Evolutionary conservation across 1,140 invertebrate species (phyloP).

Genomic region (Panagrolaimus sp.): DNA sequence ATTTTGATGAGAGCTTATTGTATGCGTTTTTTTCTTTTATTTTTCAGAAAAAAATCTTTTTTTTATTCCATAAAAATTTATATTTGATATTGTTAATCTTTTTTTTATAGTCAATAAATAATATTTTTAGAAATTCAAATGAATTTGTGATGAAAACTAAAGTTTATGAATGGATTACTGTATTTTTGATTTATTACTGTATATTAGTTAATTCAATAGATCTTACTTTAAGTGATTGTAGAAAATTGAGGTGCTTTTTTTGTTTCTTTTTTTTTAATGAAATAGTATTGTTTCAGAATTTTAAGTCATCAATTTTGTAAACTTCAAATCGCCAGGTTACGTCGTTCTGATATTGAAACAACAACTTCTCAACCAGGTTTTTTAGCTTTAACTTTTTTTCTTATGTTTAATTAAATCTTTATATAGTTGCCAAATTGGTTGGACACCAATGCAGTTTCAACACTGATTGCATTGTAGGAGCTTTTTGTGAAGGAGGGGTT

Average conservation of each 20-base stretch:
- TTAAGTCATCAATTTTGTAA: slow-evolving; percentile 5
- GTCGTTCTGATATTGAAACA: neutral
- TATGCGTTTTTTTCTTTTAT: no score
- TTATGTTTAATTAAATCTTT: neutral
- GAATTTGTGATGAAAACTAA: no score
- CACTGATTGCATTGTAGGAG: slow-evolving; percentile 19
- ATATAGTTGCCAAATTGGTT: neutral
- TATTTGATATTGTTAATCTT: no score
- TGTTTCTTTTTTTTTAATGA: neutral
- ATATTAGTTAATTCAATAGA: neutral
- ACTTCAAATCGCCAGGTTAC: slow-evolving; percentile 7
- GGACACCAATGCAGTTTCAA: slow-evolving; percentile 21
- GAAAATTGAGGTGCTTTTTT: neutral
- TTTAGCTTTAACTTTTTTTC: no score
- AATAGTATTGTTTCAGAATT: neutral
- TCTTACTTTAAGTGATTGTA: neutral
- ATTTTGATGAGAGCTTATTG: no score
- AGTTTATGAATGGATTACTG: no score
- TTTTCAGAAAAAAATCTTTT: no score
- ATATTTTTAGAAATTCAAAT: no score
- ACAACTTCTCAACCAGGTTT: no score
- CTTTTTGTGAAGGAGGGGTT: slow-evolving; percentile 13
- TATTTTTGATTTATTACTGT: no score
- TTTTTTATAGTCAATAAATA: no score
- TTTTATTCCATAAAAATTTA: no score